Evolutionary conservation across 2,888 invertebrate genomes (phyloP).

Genomic region (Cynaeus angustus): DNA sequence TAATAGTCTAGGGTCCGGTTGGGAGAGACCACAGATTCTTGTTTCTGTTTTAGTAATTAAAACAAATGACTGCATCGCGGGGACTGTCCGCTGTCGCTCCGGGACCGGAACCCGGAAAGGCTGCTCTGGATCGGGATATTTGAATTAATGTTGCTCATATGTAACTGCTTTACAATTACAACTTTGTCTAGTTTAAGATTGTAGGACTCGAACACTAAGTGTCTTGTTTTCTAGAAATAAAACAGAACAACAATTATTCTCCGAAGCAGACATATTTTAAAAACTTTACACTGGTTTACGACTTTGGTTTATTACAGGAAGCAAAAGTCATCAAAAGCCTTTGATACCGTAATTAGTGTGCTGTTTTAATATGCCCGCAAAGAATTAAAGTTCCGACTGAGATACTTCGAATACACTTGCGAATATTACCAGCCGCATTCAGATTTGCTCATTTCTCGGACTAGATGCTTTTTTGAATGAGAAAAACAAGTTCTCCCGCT

Average conservation of each 20-base stretch:
- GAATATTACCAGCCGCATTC: neutral
- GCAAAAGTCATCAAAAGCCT: conserved; percentile 24
- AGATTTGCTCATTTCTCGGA: neutral
- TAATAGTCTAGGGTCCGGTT: conserved; percentile 60
- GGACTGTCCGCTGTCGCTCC: conserved; percentile 60
- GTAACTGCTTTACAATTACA: conserved; percentile 59
- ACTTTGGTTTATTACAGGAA: conserved; percentile 22
- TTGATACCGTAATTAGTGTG: conserved; percentile 17
- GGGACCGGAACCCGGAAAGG: conserved; percentile 61
- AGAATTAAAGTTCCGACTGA: conserved; percentile 13
- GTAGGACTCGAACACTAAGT: conserved; percentile 20
- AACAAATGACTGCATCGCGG: conserved; percentile 63
- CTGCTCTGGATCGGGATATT: conserved; percentile 60
- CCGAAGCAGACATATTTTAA: conserved; percentile 10
- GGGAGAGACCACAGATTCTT: conserved; percentile 64
- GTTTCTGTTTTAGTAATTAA: conserved; percentile 66
- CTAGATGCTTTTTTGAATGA: neutral
- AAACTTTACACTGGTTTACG: conserved; percentile 17
- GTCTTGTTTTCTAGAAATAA: conserved; percentile 12
- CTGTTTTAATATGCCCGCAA: conserved; percentile 19
- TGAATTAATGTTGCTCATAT: conserved; percentile 63
- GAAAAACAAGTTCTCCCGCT: too few species aligned
- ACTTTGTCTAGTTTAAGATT: conserved; percentile 51
- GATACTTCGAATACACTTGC: neutral
- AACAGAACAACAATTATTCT: neutral